A percentile compares a stretch with the other conserved stretches of the same genome.
phyloP scores from a whole-genome alignment of 2,888 invertebrate genomes.

The Brachyopa scutellaris region DNA sequence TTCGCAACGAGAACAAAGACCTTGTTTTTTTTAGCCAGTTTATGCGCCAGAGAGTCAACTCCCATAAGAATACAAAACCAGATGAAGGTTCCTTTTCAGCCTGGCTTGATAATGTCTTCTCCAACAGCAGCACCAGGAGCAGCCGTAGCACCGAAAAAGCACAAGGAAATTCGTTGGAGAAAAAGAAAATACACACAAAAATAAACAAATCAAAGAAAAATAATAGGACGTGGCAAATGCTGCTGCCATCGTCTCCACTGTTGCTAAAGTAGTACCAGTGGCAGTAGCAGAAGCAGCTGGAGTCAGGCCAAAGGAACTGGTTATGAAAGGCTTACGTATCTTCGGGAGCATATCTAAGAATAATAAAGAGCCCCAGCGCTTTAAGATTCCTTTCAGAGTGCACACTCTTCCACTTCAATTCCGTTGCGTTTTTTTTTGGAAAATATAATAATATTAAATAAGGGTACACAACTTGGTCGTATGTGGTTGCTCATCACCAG shows the following conservation, averaged over 20 bases:
- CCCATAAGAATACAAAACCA: conserved; percentile 50
- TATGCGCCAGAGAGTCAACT: conserved; percentile 52
- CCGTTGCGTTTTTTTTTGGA: too few species aligned
- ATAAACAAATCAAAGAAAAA: conserved; percentile 25
- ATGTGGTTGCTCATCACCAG: too few species aligned
- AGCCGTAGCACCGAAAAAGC: background rate
- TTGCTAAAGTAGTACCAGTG: conserved; percentile 9
- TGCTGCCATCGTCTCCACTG: conserved; percentile 6
- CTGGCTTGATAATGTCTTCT: conserved; percentile 47
- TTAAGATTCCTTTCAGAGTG: conserved; percentile 59
- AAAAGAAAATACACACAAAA: background rate
- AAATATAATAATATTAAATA: too few species aligned
- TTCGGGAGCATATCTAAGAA: conserved; percentile 54
- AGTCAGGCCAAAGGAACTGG: conserved; percentile 55
- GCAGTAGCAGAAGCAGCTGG: conserved; percentile 29
- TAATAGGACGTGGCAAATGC: conserved; percentile 38
- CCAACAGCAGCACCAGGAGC: conserved; percentile 4
- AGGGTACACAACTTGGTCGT: too few species aligned
- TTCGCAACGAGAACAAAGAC: conserved; percentile 31
- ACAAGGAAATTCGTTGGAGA: background rate
- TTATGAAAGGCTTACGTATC: conserved; percentile 61
- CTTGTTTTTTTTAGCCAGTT: conserved; percentile 17
- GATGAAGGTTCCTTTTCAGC: conserved; percentile 52
- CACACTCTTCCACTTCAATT: conserved; percentile 69
- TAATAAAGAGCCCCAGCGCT: conserved; percentile 51